Conservation (phyloP, 2,888 invertebrate species). For the Lordiphosa andalusiaca region DNA sequence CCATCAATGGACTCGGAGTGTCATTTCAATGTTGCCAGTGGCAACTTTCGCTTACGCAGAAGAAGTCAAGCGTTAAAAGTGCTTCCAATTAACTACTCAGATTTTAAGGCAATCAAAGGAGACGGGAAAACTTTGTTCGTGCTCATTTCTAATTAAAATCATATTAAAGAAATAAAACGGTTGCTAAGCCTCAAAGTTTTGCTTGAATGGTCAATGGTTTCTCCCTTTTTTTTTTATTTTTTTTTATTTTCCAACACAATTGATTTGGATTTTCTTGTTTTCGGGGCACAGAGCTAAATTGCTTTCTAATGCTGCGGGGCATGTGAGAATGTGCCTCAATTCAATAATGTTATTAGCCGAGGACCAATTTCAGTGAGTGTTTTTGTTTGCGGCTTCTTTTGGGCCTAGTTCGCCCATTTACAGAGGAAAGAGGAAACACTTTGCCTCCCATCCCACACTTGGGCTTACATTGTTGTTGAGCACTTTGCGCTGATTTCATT, state of each 20-base stretch:
- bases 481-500: conserved; percentile 48
- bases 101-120: conserved; percentile 25
- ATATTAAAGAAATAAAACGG: conserved; percentile 30
- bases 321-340: conserved; percentile 16
- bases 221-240: no score
- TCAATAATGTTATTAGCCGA: conserved; percentile 52
- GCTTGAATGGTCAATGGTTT: conserved; percentile 29
- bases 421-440: conserved; percentile 27
- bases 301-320: conserved; percentile 23
- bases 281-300: conserved; percentile 32
- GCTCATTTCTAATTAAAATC: conserved; percentile 47
- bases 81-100: conserved; percentile 35
- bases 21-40: background rate
- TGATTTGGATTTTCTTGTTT: conserved; percentile 24
- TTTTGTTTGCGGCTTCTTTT: conserved; percentile 44
- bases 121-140: conserved; percentile 35
- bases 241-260: conserved; percentile 33
- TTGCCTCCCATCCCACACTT: conserved; percentile 29
- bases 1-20: conserved; percentile 29
- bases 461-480: conserved; percentile 10
- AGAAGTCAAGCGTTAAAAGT: conserved; percentile 39
- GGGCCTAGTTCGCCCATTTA: conserved; percentile 31
- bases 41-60: background rate
- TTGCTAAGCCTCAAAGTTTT: conserved; percentile 34
- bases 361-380: conserved; percentile 57